These are phyloP conservation scores for Kradibia gibbosae DNA, from an alignment of 1,140 invertebrate genomes.

Conservation along the genomic window DNA sequence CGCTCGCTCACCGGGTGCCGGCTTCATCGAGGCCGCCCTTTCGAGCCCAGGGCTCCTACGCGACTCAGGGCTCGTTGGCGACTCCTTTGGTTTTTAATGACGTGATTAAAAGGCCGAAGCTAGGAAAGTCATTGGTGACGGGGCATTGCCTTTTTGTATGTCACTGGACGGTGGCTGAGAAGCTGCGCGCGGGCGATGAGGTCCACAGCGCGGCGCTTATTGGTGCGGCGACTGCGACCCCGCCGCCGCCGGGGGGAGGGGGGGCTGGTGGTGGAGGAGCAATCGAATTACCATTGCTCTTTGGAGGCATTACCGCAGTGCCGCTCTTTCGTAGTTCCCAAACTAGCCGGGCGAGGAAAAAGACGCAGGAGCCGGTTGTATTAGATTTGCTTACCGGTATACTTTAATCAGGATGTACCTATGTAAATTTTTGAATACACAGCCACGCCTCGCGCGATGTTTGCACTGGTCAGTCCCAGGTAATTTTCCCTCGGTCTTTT, in stretches of 20 bases:
- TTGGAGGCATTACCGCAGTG: not conserved
- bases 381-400: conserved; percentile 73
- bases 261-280: not conserved
- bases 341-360: too few relatives aligned
- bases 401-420: conserved; percentile 74
- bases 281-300: not conserved
- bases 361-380: conserved; percentile 56
- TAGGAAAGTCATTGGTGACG: too few relatives aligned
- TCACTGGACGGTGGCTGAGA: too few relatives aligned
- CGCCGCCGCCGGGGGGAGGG: not conserved
- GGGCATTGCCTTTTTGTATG: too few relatives aligned
- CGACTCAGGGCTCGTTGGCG: too few relatives aligned
- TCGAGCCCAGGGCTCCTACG: too few relatives aligned
- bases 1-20: too few relatives aligned
- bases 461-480: conserved; percentile 73
- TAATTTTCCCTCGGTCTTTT: conserved; percentile 66
- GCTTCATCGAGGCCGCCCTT: too few relatives aligned
- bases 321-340: not conserved
- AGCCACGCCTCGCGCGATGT: conserved; percentile 69
- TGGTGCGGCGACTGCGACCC: not conserved
- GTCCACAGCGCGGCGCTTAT: not conserved
- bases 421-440: conserved; percentile 75
- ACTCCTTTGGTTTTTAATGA: too few relatives aligned
- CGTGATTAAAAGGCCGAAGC: too few relatives aligned
- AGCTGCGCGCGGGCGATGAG: not conserved